Base-by-base conservation (phyloP, 2,797 vertebrate species). In the Lacerta bilineata region DNA sequence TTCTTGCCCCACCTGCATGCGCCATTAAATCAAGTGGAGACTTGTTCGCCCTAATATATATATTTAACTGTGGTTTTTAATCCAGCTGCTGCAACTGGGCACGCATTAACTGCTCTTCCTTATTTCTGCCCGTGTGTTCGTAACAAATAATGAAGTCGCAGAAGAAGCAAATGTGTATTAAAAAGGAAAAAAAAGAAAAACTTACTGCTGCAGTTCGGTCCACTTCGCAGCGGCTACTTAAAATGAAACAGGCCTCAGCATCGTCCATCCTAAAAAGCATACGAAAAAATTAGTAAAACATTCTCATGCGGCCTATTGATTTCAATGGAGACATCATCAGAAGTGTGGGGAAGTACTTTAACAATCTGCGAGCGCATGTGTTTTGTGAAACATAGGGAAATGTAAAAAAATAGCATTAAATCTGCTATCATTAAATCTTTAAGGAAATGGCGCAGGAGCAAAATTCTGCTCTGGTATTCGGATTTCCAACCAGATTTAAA, bases 141-240 rank as follows among this genome's bases (percentile, higher is more conserved):
- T 72, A 84, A 84, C 13, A 87, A 33, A 80, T 84, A 39, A 61
- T 68, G 59, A 4, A 59, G 13, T 5, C 6, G 83, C 69, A 80
- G 5, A 90, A 39, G 5, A 81, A 20, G 10, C 4, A 61, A 4
- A 39, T 25, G 66, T 39, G 46, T 90, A 41, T 86, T 77, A 84
- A 64, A 83, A 20, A 74, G 13, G 39, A 36, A 39, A 74, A 74
- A 61, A 23, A 61, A 85, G 46, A 83, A 84, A 81, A 93, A 97
- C 97, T 97, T 96, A 98, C 97, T 89, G 97, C 97, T 95, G 97
- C 97, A 46, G 97, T 97, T 87, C 97, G 94, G 91, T 98, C 97
- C 43, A 97, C 97, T 94, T 98, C 97, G 68, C 96, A 98, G 75
- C 97, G 97, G 86, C 97, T 98, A 91, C 97, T 98, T 92, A 98